These are phyloP conservation scores for Syncerus caffer DNA, from an alignment of 2,797 vertebrate genomes.

Conservation along the genomic window DNA sequence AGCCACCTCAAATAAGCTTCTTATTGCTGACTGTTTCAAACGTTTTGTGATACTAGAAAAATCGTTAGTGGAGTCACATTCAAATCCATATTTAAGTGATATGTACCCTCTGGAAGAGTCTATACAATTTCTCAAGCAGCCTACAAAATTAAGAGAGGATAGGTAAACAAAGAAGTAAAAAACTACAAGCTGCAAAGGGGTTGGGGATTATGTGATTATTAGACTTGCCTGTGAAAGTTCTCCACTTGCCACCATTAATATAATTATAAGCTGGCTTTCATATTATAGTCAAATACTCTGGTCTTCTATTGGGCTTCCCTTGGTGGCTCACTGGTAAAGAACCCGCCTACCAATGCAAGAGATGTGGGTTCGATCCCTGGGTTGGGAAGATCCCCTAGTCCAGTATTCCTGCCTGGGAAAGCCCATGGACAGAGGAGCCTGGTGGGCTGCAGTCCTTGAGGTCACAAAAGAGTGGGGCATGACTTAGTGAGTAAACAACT, in stretches of 20 bases:
- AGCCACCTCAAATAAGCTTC: constrained; percentile 74
- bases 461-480: not conserved
- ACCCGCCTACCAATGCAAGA: not conserved
- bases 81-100: not conserved
- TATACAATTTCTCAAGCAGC: constrained; percentile 13
- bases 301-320: not conserved
- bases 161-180: not conserved
- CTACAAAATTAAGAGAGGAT: not conserved
- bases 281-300: not conserved
- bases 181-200: not conserved
- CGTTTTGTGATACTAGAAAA: not conserved
- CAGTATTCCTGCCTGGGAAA: not conserved
- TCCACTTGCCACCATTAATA: not conserved
- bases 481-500: not conserved
- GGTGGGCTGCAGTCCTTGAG: not conserved
- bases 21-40: constrained; percentile 69
- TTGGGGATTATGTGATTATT: not conserved
- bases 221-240: not conserved
- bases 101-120: constrained; percentile 2
- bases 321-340: not conserved
- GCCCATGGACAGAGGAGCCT: not conserved
- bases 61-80: not conserved
- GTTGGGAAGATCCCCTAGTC: not conserved
- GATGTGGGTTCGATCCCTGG: not conserved
- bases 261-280: not conserved